Evolutionary conservation across 2,797 vertebrate genomes (phyloP).

Genomic region (Notolepis coatsorum): DNA sequence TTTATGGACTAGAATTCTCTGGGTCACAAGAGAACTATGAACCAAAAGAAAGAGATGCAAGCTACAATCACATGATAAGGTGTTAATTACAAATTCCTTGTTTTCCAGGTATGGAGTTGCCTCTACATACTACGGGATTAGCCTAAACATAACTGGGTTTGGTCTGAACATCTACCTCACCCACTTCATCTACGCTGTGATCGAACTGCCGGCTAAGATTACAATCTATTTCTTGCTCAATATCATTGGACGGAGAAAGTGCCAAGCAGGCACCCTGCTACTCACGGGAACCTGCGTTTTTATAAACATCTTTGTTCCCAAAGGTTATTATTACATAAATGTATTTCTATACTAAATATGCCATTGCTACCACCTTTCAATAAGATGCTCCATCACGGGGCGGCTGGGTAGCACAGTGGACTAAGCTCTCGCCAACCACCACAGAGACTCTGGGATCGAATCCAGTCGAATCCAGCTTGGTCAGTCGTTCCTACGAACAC

Average conservation of each 20-base stretch:
- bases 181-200: conserved; percentile 87
- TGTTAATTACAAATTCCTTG: neutral
- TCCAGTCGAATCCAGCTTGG: no score
- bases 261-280: conserved; percentile 75
- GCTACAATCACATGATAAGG: neutral
- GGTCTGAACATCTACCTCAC: conserved; percentile 86
- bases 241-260: conserved; percentile 76
- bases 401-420: no score
- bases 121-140: conserved; percentile 90
- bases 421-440: no score
- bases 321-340: conserved; percentile 36
- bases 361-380: no score
- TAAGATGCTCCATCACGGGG: no score
- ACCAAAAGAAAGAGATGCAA: no score
- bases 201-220: conserved; percentile 89
- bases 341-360: neutral
- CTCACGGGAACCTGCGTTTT: conserved; percentile 77
- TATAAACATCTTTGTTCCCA: conserved; percentile 69
- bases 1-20: no score
- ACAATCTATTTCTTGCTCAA: conserved; percentile 75
- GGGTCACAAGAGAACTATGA: no score
- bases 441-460: no score
- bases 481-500: no score
- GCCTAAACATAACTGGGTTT: conserved; percentile 86
- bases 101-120: conserved; percentile 87